A percentile compares a stretch with the other conserved stretches of the same genome.
These are phyloP conservation scores for Halcyon leucocephala DNA, from an alignment of 2,797 vertebrate genomes.

Conservation along the genomic window DNA sequence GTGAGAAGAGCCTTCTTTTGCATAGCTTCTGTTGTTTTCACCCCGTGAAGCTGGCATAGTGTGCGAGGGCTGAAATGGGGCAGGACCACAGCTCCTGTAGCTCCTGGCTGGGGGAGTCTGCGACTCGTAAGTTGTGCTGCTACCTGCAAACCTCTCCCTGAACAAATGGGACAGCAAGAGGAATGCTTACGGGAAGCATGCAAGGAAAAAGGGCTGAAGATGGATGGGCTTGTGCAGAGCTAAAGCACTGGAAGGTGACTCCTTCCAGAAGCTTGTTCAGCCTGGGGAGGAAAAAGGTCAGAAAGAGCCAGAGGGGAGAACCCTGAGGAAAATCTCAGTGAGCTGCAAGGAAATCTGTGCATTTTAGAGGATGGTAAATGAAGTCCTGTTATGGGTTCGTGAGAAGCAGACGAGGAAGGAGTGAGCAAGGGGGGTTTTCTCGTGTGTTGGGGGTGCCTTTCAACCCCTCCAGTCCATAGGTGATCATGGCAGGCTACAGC, in stretches of 20 bases:
- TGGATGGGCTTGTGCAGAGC: neutral
- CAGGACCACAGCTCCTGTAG: neutral
- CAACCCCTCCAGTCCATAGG: neutral
- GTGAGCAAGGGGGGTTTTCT: fast-evolving
- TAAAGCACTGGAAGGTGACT: neutral
- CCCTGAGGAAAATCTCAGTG: fast-evolving
- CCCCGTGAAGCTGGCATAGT: fast-evolving
- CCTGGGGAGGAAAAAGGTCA: neutral
- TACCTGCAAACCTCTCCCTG: neutral
- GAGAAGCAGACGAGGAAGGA: neutral
- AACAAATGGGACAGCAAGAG: fast-evolving
- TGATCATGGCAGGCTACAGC: neutral
- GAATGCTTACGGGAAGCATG: fast-evolving
- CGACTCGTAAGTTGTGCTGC: fast-evolving
- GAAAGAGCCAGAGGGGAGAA: neutral
- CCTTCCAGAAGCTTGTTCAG: neutral
- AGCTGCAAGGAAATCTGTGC: neutral
- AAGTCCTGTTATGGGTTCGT: neutral
- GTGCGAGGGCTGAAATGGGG: fast-evolving
- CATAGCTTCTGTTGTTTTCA: neutral
- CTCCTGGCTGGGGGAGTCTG: fast-evolving
- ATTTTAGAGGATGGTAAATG: fast-evolving
- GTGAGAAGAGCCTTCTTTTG: neutral
- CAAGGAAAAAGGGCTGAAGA: too few species aligned
- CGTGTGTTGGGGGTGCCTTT: neutral